Evolutionary conservation across 2,113 vertebrate species (phyloP).

Genomic region (Rhinolophus sinicus): DNA sequence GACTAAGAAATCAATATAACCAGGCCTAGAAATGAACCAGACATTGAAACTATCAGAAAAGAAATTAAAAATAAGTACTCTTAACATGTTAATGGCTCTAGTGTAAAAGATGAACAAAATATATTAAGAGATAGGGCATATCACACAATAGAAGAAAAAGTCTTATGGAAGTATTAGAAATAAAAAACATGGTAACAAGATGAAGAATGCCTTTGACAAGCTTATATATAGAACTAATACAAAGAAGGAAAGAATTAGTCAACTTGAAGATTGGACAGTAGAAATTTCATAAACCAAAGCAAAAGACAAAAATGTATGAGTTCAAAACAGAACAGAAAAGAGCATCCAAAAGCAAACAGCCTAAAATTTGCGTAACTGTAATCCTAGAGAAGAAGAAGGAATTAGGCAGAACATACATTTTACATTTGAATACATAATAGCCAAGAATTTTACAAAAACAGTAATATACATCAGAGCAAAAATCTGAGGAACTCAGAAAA

Average conservation of each 20-base stretch:
- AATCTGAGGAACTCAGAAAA: not conserved
- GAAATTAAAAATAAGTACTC: not conserved
- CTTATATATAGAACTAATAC: not conserved
- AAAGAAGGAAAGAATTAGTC: not conserved
- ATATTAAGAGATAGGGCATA: not conserved
- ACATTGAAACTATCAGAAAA: not conserved
- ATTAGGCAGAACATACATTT: not conserved
- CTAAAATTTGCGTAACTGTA: not conserved
- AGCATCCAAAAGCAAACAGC: not conserved
- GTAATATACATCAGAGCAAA: not conserved
- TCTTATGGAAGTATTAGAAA: not conserved
- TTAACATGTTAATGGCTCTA: not conserved
- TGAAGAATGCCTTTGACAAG: not conserved
- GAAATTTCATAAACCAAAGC: not conserved
- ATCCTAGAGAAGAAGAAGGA: not conserved
- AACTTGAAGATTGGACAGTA: not conserved
- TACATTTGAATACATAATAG: not conserved
- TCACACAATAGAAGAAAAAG: not conserved
- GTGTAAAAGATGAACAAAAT: not conserved
- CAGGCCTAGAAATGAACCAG: not conserved
- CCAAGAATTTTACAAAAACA: not conserved
- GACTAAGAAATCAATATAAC: not conserved
- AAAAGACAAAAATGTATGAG: not conserved
- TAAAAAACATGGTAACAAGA: not conserved
- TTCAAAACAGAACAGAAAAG: not conserved